Percentiles rank a stretch among this genome's conserved stretches.
Evolutionary conservation across 1,140 invertebrate species (phyloP).

Genomic region (Oreohelix idahoensis): DNA sequence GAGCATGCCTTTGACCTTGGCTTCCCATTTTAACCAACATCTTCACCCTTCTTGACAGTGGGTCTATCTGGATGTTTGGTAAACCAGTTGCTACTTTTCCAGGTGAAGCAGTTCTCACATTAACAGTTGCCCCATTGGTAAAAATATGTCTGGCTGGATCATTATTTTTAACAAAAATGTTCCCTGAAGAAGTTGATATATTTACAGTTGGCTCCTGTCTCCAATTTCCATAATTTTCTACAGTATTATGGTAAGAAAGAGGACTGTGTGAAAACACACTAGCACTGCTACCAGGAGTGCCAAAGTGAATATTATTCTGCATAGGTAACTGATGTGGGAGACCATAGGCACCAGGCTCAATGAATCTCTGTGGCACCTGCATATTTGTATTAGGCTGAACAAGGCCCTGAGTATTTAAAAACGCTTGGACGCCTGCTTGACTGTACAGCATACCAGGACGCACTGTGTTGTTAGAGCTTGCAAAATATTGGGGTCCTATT

Average conservation of each 20-base stretch:
- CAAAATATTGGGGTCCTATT: background rate
- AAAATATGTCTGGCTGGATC: background rate
- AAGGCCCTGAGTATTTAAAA: background rate
- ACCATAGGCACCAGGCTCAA: background rate
- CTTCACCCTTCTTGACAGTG: background rate
- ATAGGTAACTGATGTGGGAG: background rate
- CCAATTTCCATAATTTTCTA: background rate
- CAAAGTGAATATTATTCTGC: background rate
- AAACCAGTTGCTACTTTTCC: background rate
- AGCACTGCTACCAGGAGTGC: background rate
- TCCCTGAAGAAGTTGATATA: background rate
- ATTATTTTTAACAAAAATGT: background rate
- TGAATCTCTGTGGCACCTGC: background rate
- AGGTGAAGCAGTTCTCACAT: background rate
- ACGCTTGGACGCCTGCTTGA: background rate
- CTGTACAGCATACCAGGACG: background rate
- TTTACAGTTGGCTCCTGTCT: background rate
- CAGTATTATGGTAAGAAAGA: background rate
- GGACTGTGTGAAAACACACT: background rate
- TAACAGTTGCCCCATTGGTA: background rate
- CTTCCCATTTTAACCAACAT: background rate
- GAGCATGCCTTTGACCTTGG: background rate
- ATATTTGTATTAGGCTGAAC: background rate
- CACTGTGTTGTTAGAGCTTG: background rate
- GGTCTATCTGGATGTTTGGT: background rate